Conservation (phyloP, 2,888 invertebrate genomes). For the Busseola fusca region DNA sequence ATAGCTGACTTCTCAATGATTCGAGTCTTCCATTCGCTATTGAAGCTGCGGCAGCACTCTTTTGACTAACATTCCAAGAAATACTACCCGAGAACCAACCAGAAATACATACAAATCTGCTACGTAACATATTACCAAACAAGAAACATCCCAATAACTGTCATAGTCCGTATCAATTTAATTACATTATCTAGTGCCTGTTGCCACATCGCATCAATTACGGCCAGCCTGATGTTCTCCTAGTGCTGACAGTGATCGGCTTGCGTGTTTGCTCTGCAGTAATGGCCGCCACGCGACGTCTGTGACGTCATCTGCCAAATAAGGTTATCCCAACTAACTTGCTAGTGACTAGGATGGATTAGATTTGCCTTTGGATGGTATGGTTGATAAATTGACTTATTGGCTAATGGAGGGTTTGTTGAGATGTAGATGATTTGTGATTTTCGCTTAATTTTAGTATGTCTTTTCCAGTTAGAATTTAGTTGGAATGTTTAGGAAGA, state of each 20-base stretch:
- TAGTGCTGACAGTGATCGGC: conserved; percentile 52
- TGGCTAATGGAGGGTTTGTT: conserved; percentile 3
- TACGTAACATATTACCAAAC: background rate
- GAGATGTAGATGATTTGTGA: background rate
- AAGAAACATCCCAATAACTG: conserved; percentile 4
- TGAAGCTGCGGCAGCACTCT: background rate
- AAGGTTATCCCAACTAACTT: conserved; percentile 47
- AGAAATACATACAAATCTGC: background rate
- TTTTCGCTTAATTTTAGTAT: too few species aligned
- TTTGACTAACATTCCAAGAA: background rate
- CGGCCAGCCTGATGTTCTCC: conserved; percentile 18
- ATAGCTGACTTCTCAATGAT: background rate
- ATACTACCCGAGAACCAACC: background rate
- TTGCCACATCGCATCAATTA: conserved; percentile 47
- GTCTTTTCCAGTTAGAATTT: background rate
- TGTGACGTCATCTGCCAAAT: conserved; percentile 48
- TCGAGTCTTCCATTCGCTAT: background rate
- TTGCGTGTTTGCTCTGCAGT: conserved; percentile 44
- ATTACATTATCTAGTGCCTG: conserved; percentile 34
- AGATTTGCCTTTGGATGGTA: conserved; percentile 21
- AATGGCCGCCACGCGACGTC: conserved; percentile 41
- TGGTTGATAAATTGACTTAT: conserved; percentile 21
- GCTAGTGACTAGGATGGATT: conserved; percentile 29
- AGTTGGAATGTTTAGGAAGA: background rate
- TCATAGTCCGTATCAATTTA: conserved; percentile 19